These are phyloP conservation scores for Sebastiscus tertius DNA, from an alignment of 2,797 vertebrate genomes.

Conservation along the genomic window DNA sequence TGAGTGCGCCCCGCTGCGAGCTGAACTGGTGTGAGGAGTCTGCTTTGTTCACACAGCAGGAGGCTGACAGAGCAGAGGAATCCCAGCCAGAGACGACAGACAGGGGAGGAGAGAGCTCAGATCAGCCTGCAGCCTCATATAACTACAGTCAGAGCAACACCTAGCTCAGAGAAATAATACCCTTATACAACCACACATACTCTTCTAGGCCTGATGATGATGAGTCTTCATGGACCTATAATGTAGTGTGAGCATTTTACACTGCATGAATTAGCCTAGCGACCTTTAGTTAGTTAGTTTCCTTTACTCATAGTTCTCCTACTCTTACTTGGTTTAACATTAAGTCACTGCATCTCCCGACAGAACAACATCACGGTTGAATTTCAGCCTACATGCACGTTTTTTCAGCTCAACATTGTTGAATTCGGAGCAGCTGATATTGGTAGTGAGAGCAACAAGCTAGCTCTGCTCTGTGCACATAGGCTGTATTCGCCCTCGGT, in stretches of 20 bases:
- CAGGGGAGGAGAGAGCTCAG: constrained; percentile 39
- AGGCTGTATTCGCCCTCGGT: not conserved
- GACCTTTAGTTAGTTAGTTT: not conserved
- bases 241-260: not conserved
- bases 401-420: not conserved
- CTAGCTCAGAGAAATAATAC: not conserved
- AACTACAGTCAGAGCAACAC: constrained; percentile 18
- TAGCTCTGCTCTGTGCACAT: not conserved
- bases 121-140: constrained; percentile 26
- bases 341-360: not conserved
- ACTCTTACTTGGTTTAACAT: not conserved
- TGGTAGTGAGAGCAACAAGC: not conserved
- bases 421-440: not conserved
- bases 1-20: constrained; percentile 51
- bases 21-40: constrained; percentile 56
- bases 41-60: constrained; percentile 65
- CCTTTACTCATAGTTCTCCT: not conserved
- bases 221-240: not conserved
- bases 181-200: not conserved
- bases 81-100: constrained; percentile 37
- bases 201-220: not conserved
- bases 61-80: constrained; percentile 47
- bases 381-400: not conserved
- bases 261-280: not conserved
- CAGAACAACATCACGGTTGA: not conserved